Evolutionary conservation across 2,113 vertebrate genomes (phyloP).

Genomic region (Ceyx margarethae): DNA sequence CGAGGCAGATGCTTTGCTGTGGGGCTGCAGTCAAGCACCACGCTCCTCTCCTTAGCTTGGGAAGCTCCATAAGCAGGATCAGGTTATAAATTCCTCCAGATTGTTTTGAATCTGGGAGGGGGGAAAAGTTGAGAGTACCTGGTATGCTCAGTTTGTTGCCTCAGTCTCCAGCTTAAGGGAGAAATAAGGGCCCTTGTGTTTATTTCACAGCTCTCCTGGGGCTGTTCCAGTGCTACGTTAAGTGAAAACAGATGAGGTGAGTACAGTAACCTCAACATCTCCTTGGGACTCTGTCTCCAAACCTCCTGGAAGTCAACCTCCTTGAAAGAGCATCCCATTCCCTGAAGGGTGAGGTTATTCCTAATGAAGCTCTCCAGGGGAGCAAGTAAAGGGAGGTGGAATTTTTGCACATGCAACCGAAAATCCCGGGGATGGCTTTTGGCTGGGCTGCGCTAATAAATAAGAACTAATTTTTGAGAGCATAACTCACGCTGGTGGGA

Average conservation of each 20-base stretch:
- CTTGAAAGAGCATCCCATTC: constrained; percentile 48
- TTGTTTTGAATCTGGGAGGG: not conserved
- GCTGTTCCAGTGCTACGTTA: not conserved
- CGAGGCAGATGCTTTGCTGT: not conserved
- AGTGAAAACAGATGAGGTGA: constrained; percentile 10
- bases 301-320: constrained; percentile 30
- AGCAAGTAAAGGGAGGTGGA: constrained; percentile 63
- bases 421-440: constrained; percentile 72
- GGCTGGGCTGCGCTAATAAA: constrained; percentile 66
- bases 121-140: rapidly evolving
- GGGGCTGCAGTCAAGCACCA: not conserved
- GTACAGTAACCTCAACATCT: not conserved
- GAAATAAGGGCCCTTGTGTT: not conserved
- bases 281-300: constrained; percentile 16
- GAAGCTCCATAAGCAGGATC: not conserved
- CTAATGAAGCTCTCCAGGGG: constrained; percentile 45
- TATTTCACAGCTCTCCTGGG: not conserved
- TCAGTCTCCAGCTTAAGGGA: not conserved
- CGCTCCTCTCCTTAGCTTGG: not conserved
- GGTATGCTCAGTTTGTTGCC: not conserved
- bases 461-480: constrained; percentile 65
- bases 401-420: constrained; percentile 59
- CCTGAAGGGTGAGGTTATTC: constrained; percentile 42
- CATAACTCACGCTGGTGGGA: constrained; percentile 71
- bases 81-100: not conserved